Evolutionary conservation across 1,140 invertebrate genomes (phyloP), one percentile per base, ranked within the genome.

Genomic region (Watersipora subatra): DNA sequence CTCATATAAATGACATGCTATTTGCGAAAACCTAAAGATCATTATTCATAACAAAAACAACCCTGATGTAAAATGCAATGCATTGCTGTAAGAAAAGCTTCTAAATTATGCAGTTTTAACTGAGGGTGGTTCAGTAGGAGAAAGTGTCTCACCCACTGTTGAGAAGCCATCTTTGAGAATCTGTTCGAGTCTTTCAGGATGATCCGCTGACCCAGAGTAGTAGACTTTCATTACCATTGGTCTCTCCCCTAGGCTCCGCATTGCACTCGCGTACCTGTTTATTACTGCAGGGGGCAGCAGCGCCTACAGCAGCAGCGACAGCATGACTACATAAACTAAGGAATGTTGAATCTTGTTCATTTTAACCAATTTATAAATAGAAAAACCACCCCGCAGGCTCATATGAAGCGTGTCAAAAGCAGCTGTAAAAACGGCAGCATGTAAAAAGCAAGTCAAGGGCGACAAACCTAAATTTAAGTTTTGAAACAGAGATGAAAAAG

Each of bases 171-270:
- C 28, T 59, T 67, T 70, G 20, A 77, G 62, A 57, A 77, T 73
- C n/a, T 75, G 70, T 22, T 66, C 68, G 17, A 73, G 63, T 57
- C 73, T 68, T 15, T 73, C 68, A 2, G 75, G 73, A 61, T 69
- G 70, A 58, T 75, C 73, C 24, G 73, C 59, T 12, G 70, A 69
- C 12, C 75, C 75, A 71, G 73, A 76, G 68, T 70, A 75, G 63
- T 76, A 77, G 3, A 76, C 66, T 30, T 72, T 70, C 29, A n/a
- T n/a, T n/a, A n/a, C n/a, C n/a, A n/a, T n/a, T n/a, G n/a, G n/a
- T n/a, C n/a, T n/a, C 72, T 70, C 70, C n/a, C 64, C 57, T 59
- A 76, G 61, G 17, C n/a, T 64, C 28, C 66, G 61, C 0, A 68
- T 63, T 27, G 62, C 66, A 2, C 66, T 68, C 17, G 65, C 57